phyloP scores from a whole-genome alignment of 2,888 invertebrate genomes.

The Magallana nippona region DNA sequence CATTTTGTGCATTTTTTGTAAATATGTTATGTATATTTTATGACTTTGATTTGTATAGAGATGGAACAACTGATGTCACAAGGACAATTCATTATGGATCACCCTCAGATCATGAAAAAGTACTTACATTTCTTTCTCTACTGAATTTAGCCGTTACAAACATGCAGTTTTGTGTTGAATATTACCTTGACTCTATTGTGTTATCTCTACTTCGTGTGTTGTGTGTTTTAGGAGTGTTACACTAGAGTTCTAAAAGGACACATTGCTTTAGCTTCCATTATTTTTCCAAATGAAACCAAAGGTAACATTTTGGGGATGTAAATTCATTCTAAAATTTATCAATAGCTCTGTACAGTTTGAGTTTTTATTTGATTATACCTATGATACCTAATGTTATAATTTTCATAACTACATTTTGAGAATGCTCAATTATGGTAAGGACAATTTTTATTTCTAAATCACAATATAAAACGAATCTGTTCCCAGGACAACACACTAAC shows the following conservation, averaged over 20 bases:
- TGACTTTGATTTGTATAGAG: conserved; percentile 80
- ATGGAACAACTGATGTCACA: conserved; percentile 97
- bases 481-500: not conserved
- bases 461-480: not conserved
- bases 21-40: not conserved
- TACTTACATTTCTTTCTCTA: conserved; percentile 67
- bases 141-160: not conserved
- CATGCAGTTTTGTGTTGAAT: not conserved
- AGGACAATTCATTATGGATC: conserved; percentile 92
- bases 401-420: no score
- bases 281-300: conserved; percentile 86
- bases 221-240: conserved; percentile 84
- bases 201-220: not conserved
- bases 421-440: no score
- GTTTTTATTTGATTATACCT: no score
- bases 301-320: conserved; percentile 66
- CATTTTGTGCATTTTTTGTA: not conserved
- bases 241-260: conserved; percentile 95
- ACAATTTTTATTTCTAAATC: no score
- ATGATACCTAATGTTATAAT: no score
- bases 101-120: conserved; percentile 87
- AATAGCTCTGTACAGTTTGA: no score
- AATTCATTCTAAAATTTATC: not conserved
- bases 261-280: conserved; percentile 86
- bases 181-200: no score